Evolutionary conservation across 2,113 vertebrate genomes (phyloP), one percentile per base, ranked within the genome.

Genomic region (human): DNA sequence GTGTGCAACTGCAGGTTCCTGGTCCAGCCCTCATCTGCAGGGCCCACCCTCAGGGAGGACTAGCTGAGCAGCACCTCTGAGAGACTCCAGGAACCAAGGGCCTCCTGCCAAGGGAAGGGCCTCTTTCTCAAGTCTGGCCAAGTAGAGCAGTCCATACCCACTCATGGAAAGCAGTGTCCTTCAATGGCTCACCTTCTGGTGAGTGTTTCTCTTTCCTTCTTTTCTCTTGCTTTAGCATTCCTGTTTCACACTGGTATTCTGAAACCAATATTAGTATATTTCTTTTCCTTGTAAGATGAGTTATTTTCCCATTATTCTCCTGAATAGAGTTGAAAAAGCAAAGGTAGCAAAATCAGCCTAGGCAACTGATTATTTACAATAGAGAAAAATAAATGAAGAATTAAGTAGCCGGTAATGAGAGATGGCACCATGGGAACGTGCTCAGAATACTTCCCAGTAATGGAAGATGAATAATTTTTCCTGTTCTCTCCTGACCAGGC

Each of bases 341-440:
- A 96, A 68, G 48, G 16, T n/a, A 57, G 45, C n/a, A 30, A 72
- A 89, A 50, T 80, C 40, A 90, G 35, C 52, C 50, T 59, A 59
- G 32, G 66, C 55, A 97, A 75, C 73, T 97, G 48, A 83, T 92
- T 84, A 82, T 89, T 91, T 96, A 76, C 23, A 70, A 1, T 40
- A 55, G 59, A 97, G 43, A 55, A 87, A 96, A 91, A 93, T 64
- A 92, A 96, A 90, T 91, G 81, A 78, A 80, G 73, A 95, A 76
- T 81, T 93, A 82, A 45, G 30, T 30, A 59, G 30, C 55, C 73
- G 43, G 45, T 68, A 76, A 43, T 55, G 35, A 95, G 82, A 94
- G 23, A 35, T 8, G 50, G 40, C 27, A 61, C n/a, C 25, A 80
- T 66, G 8, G 38, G 50, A 50, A 2, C 72, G 32, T 75, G 35